Base-by-base conservation (phyloP, 1,140 invertebrate species). In the Drosophila simulans region DNA sequence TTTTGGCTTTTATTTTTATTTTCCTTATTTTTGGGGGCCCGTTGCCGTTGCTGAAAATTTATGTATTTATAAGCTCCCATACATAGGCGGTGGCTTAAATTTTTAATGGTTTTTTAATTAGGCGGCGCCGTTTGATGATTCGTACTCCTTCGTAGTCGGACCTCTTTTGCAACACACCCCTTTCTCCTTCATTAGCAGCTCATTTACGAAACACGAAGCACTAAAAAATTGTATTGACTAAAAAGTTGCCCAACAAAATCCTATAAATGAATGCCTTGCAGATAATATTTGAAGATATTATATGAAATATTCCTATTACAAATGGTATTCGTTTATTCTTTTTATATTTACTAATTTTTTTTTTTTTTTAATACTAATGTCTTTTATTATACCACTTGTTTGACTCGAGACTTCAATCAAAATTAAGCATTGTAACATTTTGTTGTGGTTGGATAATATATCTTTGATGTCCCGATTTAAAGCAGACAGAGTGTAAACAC, bases 21-120 rank as follows among this genome's bases (percentile, higher is more conserved):
- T 37, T 62, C 17, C 42, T 5, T 8, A 4, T 59, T 43, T 60
- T 15, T 54, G 13, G 40, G 34, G 11, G 12, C 35, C 45, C 11
- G 43, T 15, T 45, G 45, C 31, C 45, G 45, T 40, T 71, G 53
- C 45, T 83, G 60, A 57, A 83, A 79, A 76, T 86, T 79, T 82
- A 72, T 86, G 65, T 88, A 81, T 88, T 85, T 84, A 85, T 85
- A 77, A 84, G 72, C 76, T 66, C 8, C 63, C 42, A 69, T 84
- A 76, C 80, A 72, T 84, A 71, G 75, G 60, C 64, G 74, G 70
- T 71, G 45, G 83, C 70, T 77, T 86, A 82, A 83, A 81, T 48
- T 88, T 88, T 82, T 88, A 86, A 86, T 86, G 83, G 79, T 57
- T 86, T 86, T 86, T 88, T 86, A 86, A 86, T 86, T 88, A 82